Conservation (phyloP, 2,888 invertebrate species). For the Melinopterus prodromus region DNA sequence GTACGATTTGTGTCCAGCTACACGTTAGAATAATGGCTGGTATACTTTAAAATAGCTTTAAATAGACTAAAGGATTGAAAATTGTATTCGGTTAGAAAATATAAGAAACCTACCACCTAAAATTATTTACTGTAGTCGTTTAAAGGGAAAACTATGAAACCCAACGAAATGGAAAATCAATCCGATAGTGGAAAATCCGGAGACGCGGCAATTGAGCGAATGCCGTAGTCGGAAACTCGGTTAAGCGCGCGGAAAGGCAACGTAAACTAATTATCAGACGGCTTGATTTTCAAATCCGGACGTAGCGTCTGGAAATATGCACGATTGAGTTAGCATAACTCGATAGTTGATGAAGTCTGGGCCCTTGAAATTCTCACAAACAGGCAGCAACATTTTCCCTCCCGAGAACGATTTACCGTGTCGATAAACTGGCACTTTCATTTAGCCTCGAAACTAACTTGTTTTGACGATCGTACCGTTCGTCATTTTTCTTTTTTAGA, state of each 20-base stretch:
- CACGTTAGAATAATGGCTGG: no score
- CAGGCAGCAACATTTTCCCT: background rate
- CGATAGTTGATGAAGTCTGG: background rate
- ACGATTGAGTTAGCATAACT: slow-evolving; percentile 8
- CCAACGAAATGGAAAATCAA: background rate
- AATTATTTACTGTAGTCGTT: no score
- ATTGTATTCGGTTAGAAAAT: no score
- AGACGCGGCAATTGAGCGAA: background rate
- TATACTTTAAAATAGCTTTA: no score
- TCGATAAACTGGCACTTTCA: no score
- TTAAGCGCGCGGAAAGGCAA: background rate
- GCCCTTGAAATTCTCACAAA: background rate
- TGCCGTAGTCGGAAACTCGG: background rate
- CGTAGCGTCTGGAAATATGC: background rate
- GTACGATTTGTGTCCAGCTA: no score
- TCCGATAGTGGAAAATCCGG: background rate
- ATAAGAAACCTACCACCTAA: no score
- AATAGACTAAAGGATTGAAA: no score
- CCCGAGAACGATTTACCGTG: background rate
- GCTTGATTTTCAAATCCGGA: slow-evolving; percentile 14
- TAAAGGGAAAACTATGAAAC: no score
- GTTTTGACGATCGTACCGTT: no score
- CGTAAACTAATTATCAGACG: slow-evolving; percentile 10
- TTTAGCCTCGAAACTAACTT: no score
- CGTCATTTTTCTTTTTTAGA: no score